Base-by-base conservation (phyloP, 2,888 invertebrate genomes). In the Syrphus vitripennis region DNA sequence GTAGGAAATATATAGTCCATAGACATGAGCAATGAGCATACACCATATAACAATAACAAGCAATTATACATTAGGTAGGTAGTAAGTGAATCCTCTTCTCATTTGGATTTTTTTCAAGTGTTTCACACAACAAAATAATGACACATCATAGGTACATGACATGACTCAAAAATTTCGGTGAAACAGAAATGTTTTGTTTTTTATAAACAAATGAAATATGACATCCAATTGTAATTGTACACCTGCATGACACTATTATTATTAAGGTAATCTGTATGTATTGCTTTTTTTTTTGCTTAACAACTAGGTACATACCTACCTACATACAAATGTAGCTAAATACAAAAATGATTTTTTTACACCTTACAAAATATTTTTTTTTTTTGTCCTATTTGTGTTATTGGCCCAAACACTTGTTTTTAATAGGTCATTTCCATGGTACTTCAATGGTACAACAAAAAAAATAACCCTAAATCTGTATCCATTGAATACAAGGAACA, bases 351-450 rank as follows among this genome's bases (percentile, higher is more conserved):
- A 19, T 0, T 19, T 57, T 57, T 34, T 40, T 61, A n/a, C n/a
- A n/a, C n/a, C n/a, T n/a, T n/a, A n/a, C n/a, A n/a, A n/a, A n/a
- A n/a, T n/a, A n/a, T n/a, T n/a, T n/a, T 0, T 19, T 57, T 57
- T 34, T 40, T 61, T 79, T 65, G 34, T 63, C 37, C 10, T 55
- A 48, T 63, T 48, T 40, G 37, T 42, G 34, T 29, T 55, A 12
- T 63, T 63, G 6, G 16, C 29, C 0, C n/a, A n/a, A n/a, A 37
- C 19, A n/a, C 16, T 69, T 59, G 37, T 37, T n/a, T 21, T 59
- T 40, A 6, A 45, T 83, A 72, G 83, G 72, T 78, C 67, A 78
- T 78, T 74, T 67, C 83, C 78, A 83, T 78, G 83, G 77, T 45
- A n/a, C 24, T 55, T 12, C n/a, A 19, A 16, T 53, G 59, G 61